phyloP scores from a whole-genome alignment of 1,140 invertebrate species.

The Atta colombica region DNA sequence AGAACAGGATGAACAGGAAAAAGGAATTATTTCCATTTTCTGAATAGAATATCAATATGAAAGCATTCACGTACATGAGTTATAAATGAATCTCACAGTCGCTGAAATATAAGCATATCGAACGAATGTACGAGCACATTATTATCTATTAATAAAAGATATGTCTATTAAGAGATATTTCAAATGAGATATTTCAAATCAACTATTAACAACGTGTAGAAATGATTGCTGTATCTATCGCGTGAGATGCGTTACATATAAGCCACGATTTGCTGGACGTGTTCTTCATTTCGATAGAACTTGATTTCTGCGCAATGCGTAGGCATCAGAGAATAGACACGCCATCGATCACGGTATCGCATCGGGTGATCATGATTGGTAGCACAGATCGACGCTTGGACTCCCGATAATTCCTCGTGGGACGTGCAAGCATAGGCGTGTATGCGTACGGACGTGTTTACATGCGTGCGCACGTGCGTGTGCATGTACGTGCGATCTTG shows the following conservation, averaged over 20 bases:
- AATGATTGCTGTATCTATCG: not conserved
- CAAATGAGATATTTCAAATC: not conserved
- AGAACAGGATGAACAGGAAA: not conserved
- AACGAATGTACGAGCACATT: not conserved
- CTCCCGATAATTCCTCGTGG: conserved; percentile 61
- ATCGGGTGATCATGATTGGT: conserved; percentile 67
- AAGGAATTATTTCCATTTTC: not conserved
- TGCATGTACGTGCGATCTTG: not conserved
- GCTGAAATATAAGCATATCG: not conserved
- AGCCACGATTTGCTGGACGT: conserved; percentile 6
- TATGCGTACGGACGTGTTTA: not conserved
- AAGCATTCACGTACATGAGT: not conserved
- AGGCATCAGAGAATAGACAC: conserved; percentile 54
- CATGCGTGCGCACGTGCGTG: not conserved
- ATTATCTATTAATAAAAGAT: not conserved
- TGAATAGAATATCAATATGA: not conserved
- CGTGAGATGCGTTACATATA: conserved; percentile 19
- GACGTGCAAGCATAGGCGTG: not conserved
- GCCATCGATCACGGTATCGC: conserved; percentile 65
- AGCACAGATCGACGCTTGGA: conserved; percentile 49
- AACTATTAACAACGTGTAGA: conserved; percentile 13
- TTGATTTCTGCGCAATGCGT: conserved; percentile 37
- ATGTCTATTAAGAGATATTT: not conserved
- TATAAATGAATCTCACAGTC: not conserved
- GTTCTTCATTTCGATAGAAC: conserved; percentile 45